Evolutionary conservation across 2,113 vertebrate genomes (phyloP).

Genomic region (Sigmodon hispidus): DNA sequence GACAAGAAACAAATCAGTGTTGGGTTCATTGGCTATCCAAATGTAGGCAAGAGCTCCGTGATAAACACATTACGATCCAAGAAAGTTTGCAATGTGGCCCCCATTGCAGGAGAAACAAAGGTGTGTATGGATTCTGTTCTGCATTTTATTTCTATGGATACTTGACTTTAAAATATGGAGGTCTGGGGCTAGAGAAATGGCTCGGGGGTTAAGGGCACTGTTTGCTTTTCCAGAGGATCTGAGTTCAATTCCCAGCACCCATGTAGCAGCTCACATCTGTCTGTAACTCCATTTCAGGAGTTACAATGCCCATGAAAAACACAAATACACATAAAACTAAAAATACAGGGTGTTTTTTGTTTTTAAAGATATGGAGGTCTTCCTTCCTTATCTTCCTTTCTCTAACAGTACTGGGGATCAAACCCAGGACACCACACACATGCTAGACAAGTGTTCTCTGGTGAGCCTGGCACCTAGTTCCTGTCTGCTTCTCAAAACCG

Average conservation of each 20-base stretch:
- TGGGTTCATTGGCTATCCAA: conserved; percentile 98
- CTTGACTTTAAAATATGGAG: not conserved
- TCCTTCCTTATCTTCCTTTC: not conserved
- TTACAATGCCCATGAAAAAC: too few relatives aligned
- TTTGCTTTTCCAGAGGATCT: too few relatives aligned
- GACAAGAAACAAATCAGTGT: conserved; percentile 99
- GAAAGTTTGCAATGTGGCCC: conserved; percentile 98
- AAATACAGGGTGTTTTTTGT: too few relatives aligned
- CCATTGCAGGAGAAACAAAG: conserved; percentile 98
- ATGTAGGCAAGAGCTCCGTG: conserved; percentile 98
- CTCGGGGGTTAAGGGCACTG: too few relatives aligned
- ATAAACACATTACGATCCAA: conserved; percentile 97
- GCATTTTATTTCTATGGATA: not conserved
- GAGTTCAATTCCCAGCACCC: too few relatives aligned
- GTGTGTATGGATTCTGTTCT: conserved; percentile 78
- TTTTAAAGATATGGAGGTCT: too few relatives aligned
- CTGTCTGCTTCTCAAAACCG: not conserved
- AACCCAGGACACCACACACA: not conserved
- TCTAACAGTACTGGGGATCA: not conserved
- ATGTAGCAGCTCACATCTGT: too few relatives aligned
- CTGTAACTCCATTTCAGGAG: too few relatives aligned
- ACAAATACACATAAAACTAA: too few relatives aligned
- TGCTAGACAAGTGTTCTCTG: not conserved
- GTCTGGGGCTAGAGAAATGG: too few relatives aligned
- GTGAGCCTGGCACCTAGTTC: not conserved